A percentile compares a stretch with the other conserved stretches of the same genome.
Evolutionary conservation across 2,888 invertebrate genomes (phyloP).

Genomic region (Callosobruchus maculatus): DNA sequence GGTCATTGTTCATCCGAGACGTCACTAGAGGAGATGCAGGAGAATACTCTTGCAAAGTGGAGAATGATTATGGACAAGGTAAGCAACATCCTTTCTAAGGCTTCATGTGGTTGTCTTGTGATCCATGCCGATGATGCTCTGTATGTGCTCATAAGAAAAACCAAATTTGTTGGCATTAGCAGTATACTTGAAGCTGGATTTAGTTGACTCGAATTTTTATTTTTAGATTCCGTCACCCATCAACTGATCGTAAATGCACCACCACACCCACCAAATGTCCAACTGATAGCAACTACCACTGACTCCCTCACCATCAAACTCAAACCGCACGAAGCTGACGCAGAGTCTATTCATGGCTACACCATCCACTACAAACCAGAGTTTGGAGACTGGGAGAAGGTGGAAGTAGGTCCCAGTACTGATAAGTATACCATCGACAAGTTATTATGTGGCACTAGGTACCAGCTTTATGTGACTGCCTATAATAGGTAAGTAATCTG

Average conservation of each 20-base stretch:
- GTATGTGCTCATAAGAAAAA: too few species aligned
- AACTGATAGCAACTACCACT: slow-evolving; percentile 68
- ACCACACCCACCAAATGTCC: slow-evolving; percentile 63
- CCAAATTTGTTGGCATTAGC: too few species aligned
- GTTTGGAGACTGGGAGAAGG: slow-evolving; percentile 91
- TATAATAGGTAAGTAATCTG: slow-evolving; percentile 72
- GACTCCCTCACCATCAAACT: slow-evolving; percentile 71
- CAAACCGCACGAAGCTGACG: slow-evolving; percentile 71
- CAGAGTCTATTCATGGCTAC: slow-evolving; percentile 88
- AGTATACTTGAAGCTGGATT: too few species aligned
- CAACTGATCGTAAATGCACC: slow-evolving; percentile 80
- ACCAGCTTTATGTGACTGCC: slow-evolving; percentile 90
- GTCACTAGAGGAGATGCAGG: slow-evolving; percentile 88
- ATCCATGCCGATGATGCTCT: too few species aligned
- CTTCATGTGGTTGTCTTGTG: too few species aligned
- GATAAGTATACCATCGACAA: slow-evolving; percentile 83
- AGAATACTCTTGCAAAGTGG: slow-evolving; percentile 90
- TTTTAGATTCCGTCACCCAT: slow-evolving; percentile 78
- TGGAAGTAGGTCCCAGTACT: slow-evolving; percentile 66
- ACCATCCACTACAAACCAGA: slow-evolving; percentile 91
- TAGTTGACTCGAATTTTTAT: background rate
- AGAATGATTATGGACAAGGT: slow-evolving; percentile 81
- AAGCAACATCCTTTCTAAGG: background rate
- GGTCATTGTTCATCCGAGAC: slow-evolving; percentile 85
- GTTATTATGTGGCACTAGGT: slow-evolving; percentile 87